These are phyloP conservation scores for Andrena hattorfiana DNA, from an alignment of 2,888 invertebrate species.

Conservation along the genomic window DNA sequence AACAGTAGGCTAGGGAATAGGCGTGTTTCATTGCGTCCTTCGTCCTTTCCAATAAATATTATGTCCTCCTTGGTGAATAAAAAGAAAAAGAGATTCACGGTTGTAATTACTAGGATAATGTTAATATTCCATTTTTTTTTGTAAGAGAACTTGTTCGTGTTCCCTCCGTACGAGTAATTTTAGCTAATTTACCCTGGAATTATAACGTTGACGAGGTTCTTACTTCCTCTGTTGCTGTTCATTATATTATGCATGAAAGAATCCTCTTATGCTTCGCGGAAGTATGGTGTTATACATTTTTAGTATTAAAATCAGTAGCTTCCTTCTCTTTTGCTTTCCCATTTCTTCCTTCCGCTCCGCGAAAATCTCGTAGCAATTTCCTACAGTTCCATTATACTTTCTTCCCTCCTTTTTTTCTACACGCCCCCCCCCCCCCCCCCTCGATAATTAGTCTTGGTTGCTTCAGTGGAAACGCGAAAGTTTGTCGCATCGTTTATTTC, in stretches of 20 bases:
- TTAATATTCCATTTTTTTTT: background rate
- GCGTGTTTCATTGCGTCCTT: too few species aligned
- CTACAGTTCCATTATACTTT: constrained; percentile 10
- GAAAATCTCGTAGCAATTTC: constrained; percentile 22
- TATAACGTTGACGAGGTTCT: background rate
- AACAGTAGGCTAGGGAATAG: background rate
- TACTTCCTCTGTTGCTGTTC: background rate
- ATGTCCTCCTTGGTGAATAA: too few species aligned
- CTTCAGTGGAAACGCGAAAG: background rate
- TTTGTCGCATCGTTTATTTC: too few species aligned
- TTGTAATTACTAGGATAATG: too few species aligned
- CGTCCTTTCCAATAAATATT: too few species aligned
- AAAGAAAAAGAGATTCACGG: too few species aligned
- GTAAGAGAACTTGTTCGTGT: background rate
- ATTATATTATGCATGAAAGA: background rate
- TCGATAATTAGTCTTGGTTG: constrained; percentile 3
- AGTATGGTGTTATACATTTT: background rate
- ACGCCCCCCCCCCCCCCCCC: background rate
- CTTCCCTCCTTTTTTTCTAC: background rate
- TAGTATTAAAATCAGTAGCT: constrained; percentile 3
- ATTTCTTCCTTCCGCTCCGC: background rate
- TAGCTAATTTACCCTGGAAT: background rate
- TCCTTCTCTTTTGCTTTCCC: background rate
- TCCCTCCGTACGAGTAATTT: background rate
- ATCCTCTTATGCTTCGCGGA: constrained; percentile 2